Percentiles rank a stretch among this genome's conserved stretches.
Conservation (phyloP, 2,888 invertebrate species). For the Caenorhabditis auriculariae region DNA sequence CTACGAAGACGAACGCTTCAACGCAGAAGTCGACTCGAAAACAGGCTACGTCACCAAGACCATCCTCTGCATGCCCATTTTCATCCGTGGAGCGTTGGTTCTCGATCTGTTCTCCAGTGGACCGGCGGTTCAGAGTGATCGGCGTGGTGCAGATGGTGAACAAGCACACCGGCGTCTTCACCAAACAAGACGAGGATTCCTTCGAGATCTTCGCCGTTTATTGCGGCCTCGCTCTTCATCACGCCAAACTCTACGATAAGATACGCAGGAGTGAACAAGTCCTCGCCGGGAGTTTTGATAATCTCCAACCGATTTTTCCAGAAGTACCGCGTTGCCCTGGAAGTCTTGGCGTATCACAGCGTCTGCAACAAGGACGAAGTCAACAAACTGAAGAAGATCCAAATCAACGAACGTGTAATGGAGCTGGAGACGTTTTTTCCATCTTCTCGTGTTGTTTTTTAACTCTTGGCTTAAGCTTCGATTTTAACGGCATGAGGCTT, state of each 20-base stretch:
- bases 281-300: not conserved
- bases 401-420: constrained; percentile 39
- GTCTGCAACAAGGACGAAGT: constrained; percentile 77
- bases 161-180: constrained; percentile 67
- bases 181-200: constrained; percentile 76
- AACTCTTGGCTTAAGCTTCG: constrained; percentile 66
- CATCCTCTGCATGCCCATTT: constrained; percentile 85
- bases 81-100: constrained; percentile 69
- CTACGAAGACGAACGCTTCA: constrained; percentile 70
- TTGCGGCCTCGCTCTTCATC: constrained; percentile 81
- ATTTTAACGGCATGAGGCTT: constrained; percentile 76
- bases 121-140: constrained; percentile 70
- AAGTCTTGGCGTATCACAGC: constrained; percentile 82
- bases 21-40: constrained; percentile 67
- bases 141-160: constrained; percentile 88
- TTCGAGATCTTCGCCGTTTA: constrained; percentile 83
- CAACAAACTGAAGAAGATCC: constrained; percentile 55
- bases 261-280: constrained; percentile 76
- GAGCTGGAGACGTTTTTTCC: constrained; percentile 52
- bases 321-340: constrained; percentile 78
- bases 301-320: constrained; percentile 60
- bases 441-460: not conserved
- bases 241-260: constrained; percentile 81
- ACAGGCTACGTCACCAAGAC: constrained; percentile 73
- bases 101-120: not conserved